phyloP scores from a whole-genome alignment of 2,888 invertebrate genomes.

The Zonitis immaculata region DNA sequence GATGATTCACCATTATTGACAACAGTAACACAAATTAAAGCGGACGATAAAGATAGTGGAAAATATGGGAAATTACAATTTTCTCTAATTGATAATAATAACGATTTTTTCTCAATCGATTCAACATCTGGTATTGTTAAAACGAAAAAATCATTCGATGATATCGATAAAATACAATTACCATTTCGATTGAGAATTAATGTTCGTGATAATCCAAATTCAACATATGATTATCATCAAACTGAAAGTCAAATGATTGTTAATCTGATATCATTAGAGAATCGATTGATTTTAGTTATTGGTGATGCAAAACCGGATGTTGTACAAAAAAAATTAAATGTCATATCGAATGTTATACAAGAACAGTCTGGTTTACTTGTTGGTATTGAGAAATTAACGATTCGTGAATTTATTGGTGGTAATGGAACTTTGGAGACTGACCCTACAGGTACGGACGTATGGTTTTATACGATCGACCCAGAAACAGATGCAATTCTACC shows the following conservation, averaged over 20 bases:
- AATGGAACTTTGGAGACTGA: slow-evolving; percentile 72
- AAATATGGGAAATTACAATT: slow-evolving; percentile 77
- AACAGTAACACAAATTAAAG: slow-evolving; percentile 75
- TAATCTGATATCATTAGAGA: slow-evolving; percentile 72
- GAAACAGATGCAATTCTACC: slow-evolving; percentile 67
- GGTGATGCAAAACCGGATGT: slow-evolving; percentile 69
- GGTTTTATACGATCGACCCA: slow-evolving; percentile 84
- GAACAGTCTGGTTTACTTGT: slow-evolving; percentile 70
- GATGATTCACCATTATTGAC: slow-evolving; percentile 69
- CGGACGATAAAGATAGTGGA: slow-evolving; percentile 82
- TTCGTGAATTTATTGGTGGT: slow-evolving; percentile 65
- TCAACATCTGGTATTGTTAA: slow-evolving; percentile 70
- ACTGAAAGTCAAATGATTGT: slow-evolving; percentile 64
- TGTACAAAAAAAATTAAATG: slow-evolving; percentile 54
- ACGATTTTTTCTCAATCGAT: slow-evolving; percentile 70
- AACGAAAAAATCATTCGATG: slow-evolving; percentile 69
- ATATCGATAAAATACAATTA: slow-evolving; percentile 56
- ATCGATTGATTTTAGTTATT: slow-evolving; percentile 74
- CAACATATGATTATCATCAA: slow-evolving; percentile 58
- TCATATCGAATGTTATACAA: slow-evolving; percentile 61
- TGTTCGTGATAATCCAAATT: slow-evolving; percentile 70
- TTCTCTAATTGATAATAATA: slow-evolving; percentile 47
- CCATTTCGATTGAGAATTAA: slow-evolving; percentile 73
- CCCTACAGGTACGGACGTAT: slow-evolving; percentile 73
- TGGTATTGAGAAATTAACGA: slow-evolving; percentile 79